Percentiles rank a stretch among this genome's conserved stretches.
phyloP scores from a whole-genome alignment of 2,888 invertebrate genomes.

The Chalcis sispes region DNA sequence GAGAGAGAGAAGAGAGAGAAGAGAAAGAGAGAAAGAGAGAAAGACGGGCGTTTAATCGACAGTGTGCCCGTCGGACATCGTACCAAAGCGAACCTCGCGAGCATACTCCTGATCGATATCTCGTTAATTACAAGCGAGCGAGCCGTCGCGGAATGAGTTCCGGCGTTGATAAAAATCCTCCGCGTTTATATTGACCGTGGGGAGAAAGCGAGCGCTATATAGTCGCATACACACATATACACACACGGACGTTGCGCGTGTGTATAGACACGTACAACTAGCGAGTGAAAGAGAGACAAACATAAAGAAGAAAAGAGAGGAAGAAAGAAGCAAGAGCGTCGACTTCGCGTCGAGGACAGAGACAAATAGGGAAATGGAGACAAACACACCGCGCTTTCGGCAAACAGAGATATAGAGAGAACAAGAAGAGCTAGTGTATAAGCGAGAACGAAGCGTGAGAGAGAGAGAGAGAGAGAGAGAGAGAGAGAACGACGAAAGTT shows the following conservation, averaged over 20 bases:
- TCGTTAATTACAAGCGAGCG: constrained; percentile 56
- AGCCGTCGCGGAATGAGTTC: constrained; percentile 23
- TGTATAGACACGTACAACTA: background rate
- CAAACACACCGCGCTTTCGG: constrained; percentile 4
- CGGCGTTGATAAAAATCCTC: constrained; percentile 26
- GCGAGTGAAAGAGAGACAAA: constrained; percentile 15
- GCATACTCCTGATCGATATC: constrained; percentile 51
- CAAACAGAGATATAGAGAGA: constrained; percentile 33
- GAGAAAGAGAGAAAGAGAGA: background rate
- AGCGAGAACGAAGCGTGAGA: constrained; percentile 9
- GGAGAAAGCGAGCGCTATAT: background rate
- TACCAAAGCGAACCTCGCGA: constrained; percentile 1
- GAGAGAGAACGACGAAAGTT: background rate
- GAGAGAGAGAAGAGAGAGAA: too few species aligned
- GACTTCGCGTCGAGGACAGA: constrained; percentile 9
- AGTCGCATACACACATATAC: background rate
- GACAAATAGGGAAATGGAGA: constrained; percentile 49
- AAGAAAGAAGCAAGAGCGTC: too few species aligned
- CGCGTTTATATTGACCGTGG: constrained; percentile 12
- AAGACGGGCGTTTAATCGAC: constrained; percentile 46
- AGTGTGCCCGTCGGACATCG: constrained; percentile 21
- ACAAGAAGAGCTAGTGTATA: background rate
- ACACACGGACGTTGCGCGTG: too few species aligned
- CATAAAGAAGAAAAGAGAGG: constrained; percentile 29
- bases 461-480: constrained; percentile 10